A percentile compares a stretch with the other conserved stretches of the same genome.
phyloP scores from a whole-genome alignment of 2,888 invertebrate genomes.

The Cantharis nigra region DNA sequence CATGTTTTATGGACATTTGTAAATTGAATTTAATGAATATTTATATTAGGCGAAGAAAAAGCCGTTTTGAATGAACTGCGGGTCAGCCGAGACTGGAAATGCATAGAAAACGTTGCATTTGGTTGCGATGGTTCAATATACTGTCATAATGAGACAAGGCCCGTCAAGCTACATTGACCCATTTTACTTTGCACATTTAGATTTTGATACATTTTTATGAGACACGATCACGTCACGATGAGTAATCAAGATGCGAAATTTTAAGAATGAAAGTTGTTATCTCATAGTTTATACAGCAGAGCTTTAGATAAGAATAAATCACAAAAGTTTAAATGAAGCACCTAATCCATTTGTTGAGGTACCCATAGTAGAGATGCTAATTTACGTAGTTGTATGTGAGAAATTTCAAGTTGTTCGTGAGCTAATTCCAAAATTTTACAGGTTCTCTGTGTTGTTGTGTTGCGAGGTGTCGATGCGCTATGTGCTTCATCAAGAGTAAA shows the following conservation, averaged over 20 bases:
- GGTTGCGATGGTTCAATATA: neutral
- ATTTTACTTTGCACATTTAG: neutral
- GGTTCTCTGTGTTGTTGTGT: neutral
- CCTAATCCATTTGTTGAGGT: neutral
- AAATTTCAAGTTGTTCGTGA: neutral
- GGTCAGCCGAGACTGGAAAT: neutral
- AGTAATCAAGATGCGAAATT: neutral
- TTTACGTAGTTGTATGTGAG: neutral
- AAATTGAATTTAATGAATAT: neutral
- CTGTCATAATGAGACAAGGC: neutral
- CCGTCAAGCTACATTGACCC: neutral
- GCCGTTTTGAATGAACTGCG: neutral
- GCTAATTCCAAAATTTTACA: neutral
- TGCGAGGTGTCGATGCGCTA: neutral
- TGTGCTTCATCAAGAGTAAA: neutral
- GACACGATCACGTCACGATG: neutral
- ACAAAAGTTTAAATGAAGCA: neutral
- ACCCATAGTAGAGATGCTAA: neutral
- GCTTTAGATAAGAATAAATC: neutral
- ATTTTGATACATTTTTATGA: neutral
- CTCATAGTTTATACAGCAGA: neutral
- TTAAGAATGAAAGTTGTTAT: neutral
- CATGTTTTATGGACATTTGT: neutral
- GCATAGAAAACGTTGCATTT: neutral
- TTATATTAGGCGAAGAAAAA: neutral